Evolutionary conservation across 1,140 invertebrate genomes (phyloP).

Genomic region (Ooceraea biroi): DNA sequence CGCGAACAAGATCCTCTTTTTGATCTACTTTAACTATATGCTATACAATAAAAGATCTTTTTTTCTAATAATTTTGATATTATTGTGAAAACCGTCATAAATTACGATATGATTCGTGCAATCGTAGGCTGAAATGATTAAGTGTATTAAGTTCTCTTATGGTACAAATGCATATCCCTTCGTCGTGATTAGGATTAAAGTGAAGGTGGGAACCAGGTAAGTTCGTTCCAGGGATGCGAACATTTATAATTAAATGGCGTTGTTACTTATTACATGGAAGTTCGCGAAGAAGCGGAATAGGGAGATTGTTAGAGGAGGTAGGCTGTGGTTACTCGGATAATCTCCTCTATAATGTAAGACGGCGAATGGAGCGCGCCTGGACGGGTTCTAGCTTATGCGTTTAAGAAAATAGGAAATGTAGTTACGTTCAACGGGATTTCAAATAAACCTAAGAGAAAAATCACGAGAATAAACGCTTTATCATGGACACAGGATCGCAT

Average conservation of each 20-base stretch:
- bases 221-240: slow-evolving; percentile 75
- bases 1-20: too few relatives aligned
- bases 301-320: slow-evolving; percentile 77
- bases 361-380: slow-evolving; percentile 73
- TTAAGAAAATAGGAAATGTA: slow-evolving; percentile 14
- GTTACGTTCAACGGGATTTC: slow-evolving; percentile 40
- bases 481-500: background rate
- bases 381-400: slow-evolving; percentile 58
- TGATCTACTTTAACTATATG: too few relatives aligned
- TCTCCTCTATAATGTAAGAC: slow-evolving; percentile 80
- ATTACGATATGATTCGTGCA: slow-evolving; percentile 4
- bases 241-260: slow-evolving; percentile 84
- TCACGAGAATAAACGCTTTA: slow-evolving; percentile 5
- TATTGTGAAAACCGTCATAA: background rate
- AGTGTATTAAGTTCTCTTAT: slow-evolving; percentile 17
- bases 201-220: slow-evolving; percentile 71
- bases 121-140: slow-evolving; percentile 34
- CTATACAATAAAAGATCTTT: too few relatives aligned
- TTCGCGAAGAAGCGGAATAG: slow-evolving; percentile 81
- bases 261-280: slow-evolving; percentile 83
- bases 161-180: slow-evolving; percentile 58
- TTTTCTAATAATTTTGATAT: too few relatives aligned
- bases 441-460: slow-evolving; percentile 31
- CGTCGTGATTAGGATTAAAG: slow-evolving; percentile 66
- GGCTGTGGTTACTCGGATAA: slow-evolving; percentile 82